Percentiles rank a stretch among this genome's conserved stretches.
These are phyloP conservation scores for Pseudachorutes palmiensis DNA, from an alignment of 1,140 invertebrate species.

Conservation along the genomic window DNA sequence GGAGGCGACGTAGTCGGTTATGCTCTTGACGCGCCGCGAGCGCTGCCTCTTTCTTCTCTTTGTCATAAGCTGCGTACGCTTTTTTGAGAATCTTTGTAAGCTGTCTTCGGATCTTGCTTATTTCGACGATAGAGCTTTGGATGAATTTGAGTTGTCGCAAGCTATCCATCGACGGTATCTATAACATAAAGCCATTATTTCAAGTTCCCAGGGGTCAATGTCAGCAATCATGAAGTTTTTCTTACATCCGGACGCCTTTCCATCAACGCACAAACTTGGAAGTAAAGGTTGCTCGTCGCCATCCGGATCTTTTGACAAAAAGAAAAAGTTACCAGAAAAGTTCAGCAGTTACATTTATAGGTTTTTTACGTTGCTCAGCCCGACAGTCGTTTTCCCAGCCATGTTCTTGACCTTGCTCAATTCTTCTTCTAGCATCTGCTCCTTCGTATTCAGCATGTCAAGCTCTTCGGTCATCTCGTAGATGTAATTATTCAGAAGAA, in stretches of 20 bases:
- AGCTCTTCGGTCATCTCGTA: slow-evolving; percentile 17
- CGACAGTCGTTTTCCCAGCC: slow-evolving; percentile 29
- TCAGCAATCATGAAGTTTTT: neutral
- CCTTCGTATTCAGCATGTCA: slow-evolving; percentile 14
- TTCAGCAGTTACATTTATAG: no score
- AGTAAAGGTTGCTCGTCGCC: slow-evolving; percentile 28
- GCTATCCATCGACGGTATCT: slow-evolving; percentile 14
- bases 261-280: slow-evolving; percentile 15
- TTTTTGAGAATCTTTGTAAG: slow-evolving; percentile 11
- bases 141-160: slow-evolving; percentile 18
- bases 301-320: no score
- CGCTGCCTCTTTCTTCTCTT: slow-evolving; percentile 9
- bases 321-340: no score
- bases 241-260: neutral
- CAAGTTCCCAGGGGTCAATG: neutral
- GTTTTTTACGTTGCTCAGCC: slow-evolving; percentile 29
- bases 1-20: no score
- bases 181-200: neutral
- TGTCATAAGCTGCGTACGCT: neutral
- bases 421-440: slow-evolving; percentile 17
- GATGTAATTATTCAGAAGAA: slow-evolving; percentile 26
- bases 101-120: slow-evolving; percentile 19
- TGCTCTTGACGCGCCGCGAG: no score
- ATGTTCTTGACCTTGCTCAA: slow-evolving; percentile 31
- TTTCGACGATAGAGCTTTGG: slow-evolving; percentile 19